phyloP scores from a whole-genome alignment of 1,140 invertebrate genomes.

The Argopecten irradians region DNA sequence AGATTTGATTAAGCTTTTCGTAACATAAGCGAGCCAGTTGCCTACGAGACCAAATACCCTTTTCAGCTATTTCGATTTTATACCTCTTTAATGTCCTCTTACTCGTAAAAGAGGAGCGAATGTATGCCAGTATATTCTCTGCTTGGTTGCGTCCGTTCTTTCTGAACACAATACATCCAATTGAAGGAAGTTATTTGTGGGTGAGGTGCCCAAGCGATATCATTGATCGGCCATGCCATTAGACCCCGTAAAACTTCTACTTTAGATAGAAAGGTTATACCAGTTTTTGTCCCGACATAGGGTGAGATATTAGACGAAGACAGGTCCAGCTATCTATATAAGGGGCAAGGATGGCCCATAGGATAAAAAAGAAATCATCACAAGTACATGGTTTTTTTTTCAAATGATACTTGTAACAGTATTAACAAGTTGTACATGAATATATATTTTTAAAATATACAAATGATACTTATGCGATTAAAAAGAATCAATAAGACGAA shows the following conservation, averaged over 20 bases:
- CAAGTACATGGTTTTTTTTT: too few species aligned
- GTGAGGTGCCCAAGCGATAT: slow-evolving; percentile 6
- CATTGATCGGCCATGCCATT: not conserved
- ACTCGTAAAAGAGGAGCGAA: not conserved
- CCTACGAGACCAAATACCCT: not conserved
- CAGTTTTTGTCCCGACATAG: not conserved
- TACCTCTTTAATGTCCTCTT: slow-evolving; percentile 2
- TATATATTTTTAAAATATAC: too few species aligned
- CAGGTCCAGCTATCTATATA: not conserved
- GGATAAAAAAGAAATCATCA: too few species aligned
- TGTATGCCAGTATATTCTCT: slow-evolving; percentile 8
- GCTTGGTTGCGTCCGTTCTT: slow-evolving; percentile 19
- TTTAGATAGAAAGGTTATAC: not conserved
- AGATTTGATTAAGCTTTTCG: not conserved
- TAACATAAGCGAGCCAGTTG: slow-evolving; percentile 14
- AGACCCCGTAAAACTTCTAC: slow-evolving; percentile 8
- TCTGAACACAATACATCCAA: not conserved
- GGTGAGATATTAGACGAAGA: not conserved
- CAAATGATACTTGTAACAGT: too few species aligned
- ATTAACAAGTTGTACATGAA: too few species aligned
- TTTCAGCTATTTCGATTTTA: slow-evolving; percentile 23
- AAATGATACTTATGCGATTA: too few species aligned
- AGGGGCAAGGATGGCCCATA: too few species aligned
- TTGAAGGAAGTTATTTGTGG: not conserved
- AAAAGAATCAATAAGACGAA: too few species aligned